Base-by-base conservation (phyloP, 2,888 invertebrate genomes). In the Eupithecia pulchellata region DNA sequence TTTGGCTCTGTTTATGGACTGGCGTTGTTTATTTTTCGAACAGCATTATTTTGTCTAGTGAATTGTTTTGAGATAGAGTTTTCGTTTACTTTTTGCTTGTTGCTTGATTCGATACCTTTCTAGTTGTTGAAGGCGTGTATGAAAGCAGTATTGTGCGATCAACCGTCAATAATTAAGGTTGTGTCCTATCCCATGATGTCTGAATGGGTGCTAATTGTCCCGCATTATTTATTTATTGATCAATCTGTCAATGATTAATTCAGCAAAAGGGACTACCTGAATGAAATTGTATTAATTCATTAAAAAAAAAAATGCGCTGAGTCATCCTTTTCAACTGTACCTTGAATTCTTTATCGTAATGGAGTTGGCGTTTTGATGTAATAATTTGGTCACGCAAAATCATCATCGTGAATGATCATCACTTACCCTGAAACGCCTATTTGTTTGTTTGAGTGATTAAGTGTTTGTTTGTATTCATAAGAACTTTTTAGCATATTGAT, bases 331-430 rank as follows among this genome's bases (percentile, higher is more conserved):
- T 27, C n/a, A 63, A 71, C 65, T 30, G 62, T 66, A 58, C 58
- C 63, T 52, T 65, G 58, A 68, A 68, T 69, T 55, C 36, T 69
- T 64, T 52, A 57, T 72, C 32, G 62, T 27, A 55, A 62, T 47
- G 64, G 70, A 29, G 61, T 71, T 79, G 60, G 70, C 47, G 65
- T 71, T 79, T 82, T 74, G 77, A 72, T 66, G 71, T 69, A 68
- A 77, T 79, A 84, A 81, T 82, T 81, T 81, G 79, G 78, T 66
- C 79, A 79, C 81, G 77, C 80, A 83, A 11, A 13, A 52, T 47
- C n/a, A 47, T 20, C 47, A 47, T 47, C 47, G 11, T 47, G 47
- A 42, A n/a, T 47, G n/a, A 42, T 39, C 42, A 42, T 1, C 42
- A 42, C 0, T 1, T 47, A n/a, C n/a, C n/a, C 6, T 42, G n/a